phyloP scores from a whole-genome alignment of 2,888 invertebrate species.

The Hybos culiciformis region DNA sequence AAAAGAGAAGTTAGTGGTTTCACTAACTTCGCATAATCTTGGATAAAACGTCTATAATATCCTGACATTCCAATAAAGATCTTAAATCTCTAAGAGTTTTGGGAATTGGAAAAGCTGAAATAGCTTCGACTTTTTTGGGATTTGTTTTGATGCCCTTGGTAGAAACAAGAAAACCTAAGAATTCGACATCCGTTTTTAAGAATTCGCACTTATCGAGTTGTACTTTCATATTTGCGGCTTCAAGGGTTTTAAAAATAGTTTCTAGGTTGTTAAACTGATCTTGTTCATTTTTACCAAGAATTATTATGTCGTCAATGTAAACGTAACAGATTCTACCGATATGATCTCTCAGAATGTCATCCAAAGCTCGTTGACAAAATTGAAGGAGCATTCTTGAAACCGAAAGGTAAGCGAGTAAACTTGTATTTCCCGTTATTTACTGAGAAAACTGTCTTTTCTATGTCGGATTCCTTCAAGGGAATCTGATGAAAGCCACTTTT shows the following conservation, averaged over 20 bases:
- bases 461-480: slow-evolving; percentile 4
- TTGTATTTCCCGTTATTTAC: slow-evolving; percentile 8
- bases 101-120: slow-evolving; percentile 14
- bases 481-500: slow-evolving; percentile 5
- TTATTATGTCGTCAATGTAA: slow-evolving; percentile 15
- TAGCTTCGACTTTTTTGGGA: slow-evolving; percentile 16
- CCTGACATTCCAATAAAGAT: slow-evolving; percentile 14
- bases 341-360: not conserved
- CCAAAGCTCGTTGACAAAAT: slow-evolving; percentile 4
- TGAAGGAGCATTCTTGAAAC: slow-evolving; percentile 5
- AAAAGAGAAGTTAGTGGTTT: slow-evolving; percentile 15
- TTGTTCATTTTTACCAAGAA: slow-evolving; percentile 12
- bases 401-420: slow-evolving; percentile 6
- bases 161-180: slow-evolving; percentile 21
- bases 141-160: slow-evolving; percentile 19
- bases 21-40: slow-evolving; percentile 13
- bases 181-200: slow-evolving; percentile 9
- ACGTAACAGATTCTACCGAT: slow-evolving; percentile 5
- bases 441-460: slow-evolving; percentile 7
- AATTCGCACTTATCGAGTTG: slow-evolving; percentile 13
- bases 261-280: slow-evolving; percentile 8
- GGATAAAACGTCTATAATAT: slow-evolving; percentile 16
- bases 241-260: slow-evolving; percentile 9
- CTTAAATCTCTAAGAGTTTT: slow-evolving; percentile 13
- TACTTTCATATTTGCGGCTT: slow-evolving; percentile 12